Evolutionary conservation across 2,888 invertebrate species (phyloP).

Genomic region (Philopedon plagiatum): DNA sequence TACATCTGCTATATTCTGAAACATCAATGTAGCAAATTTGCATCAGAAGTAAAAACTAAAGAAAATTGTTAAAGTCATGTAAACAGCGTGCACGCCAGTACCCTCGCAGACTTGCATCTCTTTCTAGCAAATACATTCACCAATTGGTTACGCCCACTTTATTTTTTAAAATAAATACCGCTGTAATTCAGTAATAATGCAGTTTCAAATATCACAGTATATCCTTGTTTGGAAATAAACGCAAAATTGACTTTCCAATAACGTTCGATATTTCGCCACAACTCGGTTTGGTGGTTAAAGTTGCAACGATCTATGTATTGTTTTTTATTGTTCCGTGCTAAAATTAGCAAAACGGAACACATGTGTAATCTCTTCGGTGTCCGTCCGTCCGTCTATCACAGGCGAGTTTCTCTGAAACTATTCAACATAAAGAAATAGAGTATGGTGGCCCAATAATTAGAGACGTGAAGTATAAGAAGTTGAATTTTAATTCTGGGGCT

Average conservation of each 20-base stretch:
- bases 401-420: too few species aligned
- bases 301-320: neutral
- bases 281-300: neutral
- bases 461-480: too few species aligned
- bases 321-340: too few species aligned
- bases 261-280: constrained; percentile 12
- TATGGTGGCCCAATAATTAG: too few species aligned
- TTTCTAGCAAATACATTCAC: constrained; percentile 22
- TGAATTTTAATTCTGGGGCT: too few species aligned
- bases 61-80: neutral
- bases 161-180: constrained; percentile 17
- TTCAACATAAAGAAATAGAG: too few species aligned
- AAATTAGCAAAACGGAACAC: too few species aligned
- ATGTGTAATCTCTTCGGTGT: too few species aligned
- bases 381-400: too few species aligned
- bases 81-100: neutral
- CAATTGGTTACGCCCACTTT: constrained; percentile 18
- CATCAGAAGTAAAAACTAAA: too few species aligned
- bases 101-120: neutral
- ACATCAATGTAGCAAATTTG: too few species aligned
- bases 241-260: constrained; percentile 33
- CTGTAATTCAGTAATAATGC: constrained; percentile 18
- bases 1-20: too few species aligned
- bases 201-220: constrained; percentile 29
- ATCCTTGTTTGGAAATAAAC: constrained; percentile 23